Evolutionary conservation across 2,797 vertebrate species (phyloP).

Genomic region (Notamacropus eugenii): DNA sequence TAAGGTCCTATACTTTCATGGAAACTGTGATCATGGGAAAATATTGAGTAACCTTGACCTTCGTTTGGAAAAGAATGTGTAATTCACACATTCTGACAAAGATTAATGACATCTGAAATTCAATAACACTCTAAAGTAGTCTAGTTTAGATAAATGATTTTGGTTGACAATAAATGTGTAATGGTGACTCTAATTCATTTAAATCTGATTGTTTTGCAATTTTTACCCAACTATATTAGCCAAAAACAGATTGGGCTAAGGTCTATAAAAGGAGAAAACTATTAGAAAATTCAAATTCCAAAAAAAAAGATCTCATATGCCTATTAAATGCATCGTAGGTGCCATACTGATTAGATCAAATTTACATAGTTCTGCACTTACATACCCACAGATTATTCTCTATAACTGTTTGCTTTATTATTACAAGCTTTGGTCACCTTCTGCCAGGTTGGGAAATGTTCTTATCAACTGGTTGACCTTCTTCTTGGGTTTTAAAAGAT

Average conservation of each 20-base stretch:
- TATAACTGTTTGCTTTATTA: not conserved
- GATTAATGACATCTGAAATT: not conserved
- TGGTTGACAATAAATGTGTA: not conserved
- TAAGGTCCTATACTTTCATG: rapidly evolving
- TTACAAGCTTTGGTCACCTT: not conserved
- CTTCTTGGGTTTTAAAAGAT: too few relatives aligned
- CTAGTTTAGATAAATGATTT: not conserved
- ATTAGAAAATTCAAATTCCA: not conserved
- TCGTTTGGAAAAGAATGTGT: not conserved
- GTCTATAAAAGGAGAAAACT: not conserved
- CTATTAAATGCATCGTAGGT: not conserved
- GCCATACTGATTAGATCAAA: not conserved
- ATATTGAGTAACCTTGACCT: not conserved
- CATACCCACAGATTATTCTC: not conserved
- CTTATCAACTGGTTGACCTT: not conserved
- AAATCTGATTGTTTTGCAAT: not conserved
- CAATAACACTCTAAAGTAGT: not conserved
- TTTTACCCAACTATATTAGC: not conserved
- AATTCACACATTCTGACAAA: not conserved
- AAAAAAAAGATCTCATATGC: not conserved
- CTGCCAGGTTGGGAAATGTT: not conserved
- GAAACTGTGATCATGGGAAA: not conserved
- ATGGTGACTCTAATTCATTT: not conserved
- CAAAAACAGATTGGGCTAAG: not conserved
- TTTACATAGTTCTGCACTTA: rapidly evolving